These are phyloP conservation scores for Rhea americana DNA, from an alignment of 2,113 vertebrate genomes.

Conservation along the genomic window DNA sequence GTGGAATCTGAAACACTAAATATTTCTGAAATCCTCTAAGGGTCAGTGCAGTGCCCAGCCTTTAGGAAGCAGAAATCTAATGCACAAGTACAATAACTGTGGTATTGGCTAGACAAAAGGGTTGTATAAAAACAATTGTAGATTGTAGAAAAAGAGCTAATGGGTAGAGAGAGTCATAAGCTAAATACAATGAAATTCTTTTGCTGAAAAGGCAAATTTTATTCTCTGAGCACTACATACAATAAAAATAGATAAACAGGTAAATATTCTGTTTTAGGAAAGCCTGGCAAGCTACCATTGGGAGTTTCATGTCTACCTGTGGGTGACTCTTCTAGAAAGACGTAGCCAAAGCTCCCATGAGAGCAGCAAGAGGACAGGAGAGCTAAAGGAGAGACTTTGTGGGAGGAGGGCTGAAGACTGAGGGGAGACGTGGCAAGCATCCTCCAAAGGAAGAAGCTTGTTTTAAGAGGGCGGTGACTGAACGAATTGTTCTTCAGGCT, in stretches of 20 bases:
- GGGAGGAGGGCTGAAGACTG: neutral
- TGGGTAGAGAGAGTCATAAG: neutral
- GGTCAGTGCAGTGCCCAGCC: neutral
- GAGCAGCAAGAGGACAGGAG: neutral
- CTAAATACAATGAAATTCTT: neutral
- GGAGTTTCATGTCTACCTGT: neutral
- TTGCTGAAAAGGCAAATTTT: neutral
- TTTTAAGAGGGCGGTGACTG: neutral
- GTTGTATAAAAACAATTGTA: neutral
- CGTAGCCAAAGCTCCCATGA: neutral
- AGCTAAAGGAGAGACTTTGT: neutral
- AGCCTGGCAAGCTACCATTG: neutral
- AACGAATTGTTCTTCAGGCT: neutral
- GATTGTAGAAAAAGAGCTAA: neutral
- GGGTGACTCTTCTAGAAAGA: neutral
- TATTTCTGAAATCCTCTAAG: neutral
- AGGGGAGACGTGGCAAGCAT: fast-evolving
- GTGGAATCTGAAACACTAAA: neutral
- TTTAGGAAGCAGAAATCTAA: neutral
- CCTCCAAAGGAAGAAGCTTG: neutral
- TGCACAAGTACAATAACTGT: neutral
- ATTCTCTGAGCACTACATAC: neutral
- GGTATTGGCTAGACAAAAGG: neutral
- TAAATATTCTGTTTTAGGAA: neutral
- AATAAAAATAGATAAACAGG: neutral